Base-by-base conservation (phyloP, 2,797 vertebrate species). In the Diplodus sargus region DNA sequence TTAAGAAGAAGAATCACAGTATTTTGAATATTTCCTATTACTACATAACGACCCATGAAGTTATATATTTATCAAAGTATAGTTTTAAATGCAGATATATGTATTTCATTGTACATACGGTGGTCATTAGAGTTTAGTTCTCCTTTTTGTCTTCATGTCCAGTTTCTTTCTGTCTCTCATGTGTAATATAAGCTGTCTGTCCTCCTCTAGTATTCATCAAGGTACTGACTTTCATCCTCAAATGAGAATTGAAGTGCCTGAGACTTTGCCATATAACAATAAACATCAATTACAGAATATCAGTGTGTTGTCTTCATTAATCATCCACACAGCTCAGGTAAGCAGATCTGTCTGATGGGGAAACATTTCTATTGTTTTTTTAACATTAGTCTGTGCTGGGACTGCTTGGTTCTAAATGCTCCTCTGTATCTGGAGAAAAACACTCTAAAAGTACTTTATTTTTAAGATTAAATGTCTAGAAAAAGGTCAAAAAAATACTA, bases 221-320 rank as follows among this genome's bases (percentile, higher is more conserved):
- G 87, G 85, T 80, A 62, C 89, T 96, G 95, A 94, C 89, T 90
- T 94, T 95, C 92, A 91, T 94, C 93, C 76, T 85, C 92, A 95
- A 90, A 94, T 96, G 96, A 95, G 92, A 94, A 96, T 95, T 96
- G 94, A 97, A 97, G 96, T 97, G 96, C 96, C 95, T 96, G 96
- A 94, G 92, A 95, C 92, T 96, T 88, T 97, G 95, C 95, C 95
- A 96, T 96, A 94, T 96, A 97, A 95, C 95, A 95, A 97, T 97
- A 97, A 97, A 96, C 90, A 87, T 90, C 48, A 20, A 86, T 89
- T 89, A 91, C 92, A 92, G 76, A 62, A 28, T 70, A 69, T 23
- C 51, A 7, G 18, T 17, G 53, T 75, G 13, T 69, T 6, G 0
- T 61, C 34, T 75, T 81, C 23, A 53, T 70, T 65, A 17, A 42